Evolutionary conservation across 2,888 invertebrate species (phyloP), one percentile per base, ranked within the genome.

Genomic region (Pyralis farinalis): DNA sequence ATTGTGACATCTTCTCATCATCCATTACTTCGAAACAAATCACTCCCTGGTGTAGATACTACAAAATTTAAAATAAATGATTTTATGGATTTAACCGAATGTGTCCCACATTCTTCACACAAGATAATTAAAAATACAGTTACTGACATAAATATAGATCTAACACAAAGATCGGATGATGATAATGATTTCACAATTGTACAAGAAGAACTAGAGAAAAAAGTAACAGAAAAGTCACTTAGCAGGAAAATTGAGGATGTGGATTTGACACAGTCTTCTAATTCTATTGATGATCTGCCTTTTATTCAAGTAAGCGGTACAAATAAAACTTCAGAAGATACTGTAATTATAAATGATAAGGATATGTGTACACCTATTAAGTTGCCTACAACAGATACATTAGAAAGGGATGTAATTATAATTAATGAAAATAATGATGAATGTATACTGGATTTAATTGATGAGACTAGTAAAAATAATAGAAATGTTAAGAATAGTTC

Each of bases 221-320:
- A 4, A 40, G 2, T 12, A 28, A 12, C 11, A 8, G 12, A 12
- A 36, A 40, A 31, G 27, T 11, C 1, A 6, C 10, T 34, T 38
- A 42, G 53, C 42, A 43, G 56, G 12, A 51, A 63, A 12, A 62
- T 78, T 47, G 68, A 58, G 39, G 52, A 37, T 43, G 51, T 75
- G 44, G 77, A 81, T 53, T 56, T 81, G 40, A 81, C 78, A 25
- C 76, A 81, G 36, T 75, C 75, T 34, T 74, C 80, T 27, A 63
- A 69, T 43, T 71, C 71, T 22, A 60, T 58, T 56, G 63, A 68
- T 51, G 71, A 74, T 20, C 54, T 79, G 37, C 83, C 82, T 31
- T 50, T 59, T 46, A 58, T 79, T 16, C 47, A 71, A 38, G 47
- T 77, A 29, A 52, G 43, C 51, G 25, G 38, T 10, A 51, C 50